Evolutionary conservation across 1,140 invertebrate species (phyloP), one percentile per base, ranked within the genome.

Genomic region (Diplogasteroides magnus): DNA sequence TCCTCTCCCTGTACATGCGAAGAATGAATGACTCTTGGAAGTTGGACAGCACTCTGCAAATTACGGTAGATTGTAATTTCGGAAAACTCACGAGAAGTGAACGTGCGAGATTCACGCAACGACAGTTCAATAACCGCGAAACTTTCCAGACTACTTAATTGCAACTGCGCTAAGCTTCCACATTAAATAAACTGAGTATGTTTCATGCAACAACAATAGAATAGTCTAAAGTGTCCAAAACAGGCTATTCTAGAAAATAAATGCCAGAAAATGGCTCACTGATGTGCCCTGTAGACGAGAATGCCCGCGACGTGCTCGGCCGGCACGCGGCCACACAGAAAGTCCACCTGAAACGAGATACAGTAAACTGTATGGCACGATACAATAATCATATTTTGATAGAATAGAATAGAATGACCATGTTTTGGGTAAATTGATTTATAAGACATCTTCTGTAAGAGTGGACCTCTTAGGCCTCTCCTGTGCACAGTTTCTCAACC

Each of bases 251-350:
- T 29, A 14, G 63, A 14, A 65, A 62, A 19, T 56, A 23, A 56
- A n/a, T n/a, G 19, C 1, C 1, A 57, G 14, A 3, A 2, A 1
- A 32, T 28, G 59, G 61, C 71, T 63, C 60, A 81, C 81, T 88
- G 90, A 84, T 98, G 93, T n/a, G 94, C 94, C 83, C 91, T 88
- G 74, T 92, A 88, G 2, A 98, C 90, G 73, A 98, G 85, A 65
- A 90, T 86, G 31, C 94, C 94, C 29, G 91, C 92, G 27, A 97
- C 77, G 80, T 92, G 87, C 64, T 91, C 87, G n/a, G 91, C 86
- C 15, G 95, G 95, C 61, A 98, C 88, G 75, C 93, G 86, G 68
- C 92, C 89, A 83, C 93, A 95, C 57, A 99, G 86, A 68, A 98
- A 86, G 87, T 99, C 97, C 2, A 98, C 37, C 37, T 48, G 37